phyloP scores from a whole-genome alignment of 2,113 vertebrate genomes.

The Charina bottae region DNA sequence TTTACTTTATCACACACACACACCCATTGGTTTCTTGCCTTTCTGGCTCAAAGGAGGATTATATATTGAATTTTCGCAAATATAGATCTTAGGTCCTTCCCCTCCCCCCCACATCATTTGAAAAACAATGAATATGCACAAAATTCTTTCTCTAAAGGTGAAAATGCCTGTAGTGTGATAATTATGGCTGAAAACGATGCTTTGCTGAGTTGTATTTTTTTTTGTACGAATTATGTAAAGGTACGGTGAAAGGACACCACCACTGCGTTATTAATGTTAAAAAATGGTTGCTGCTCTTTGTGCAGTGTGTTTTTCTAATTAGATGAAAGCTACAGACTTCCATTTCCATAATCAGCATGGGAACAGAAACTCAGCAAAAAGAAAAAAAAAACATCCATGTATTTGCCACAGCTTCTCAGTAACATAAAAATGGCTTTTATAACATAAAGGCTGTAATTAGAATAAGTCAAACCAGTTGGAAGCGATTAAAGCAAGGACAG shows the following conservation, averaged over 20 bases:
- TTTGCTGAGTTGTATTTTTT: slow-evolving; percentile 50
- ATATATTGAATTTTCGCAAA: neutral
- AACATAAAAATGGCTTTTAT: slow-evolving; percentile 83
- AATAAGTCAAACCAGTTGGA: slow-evolving; percentile 87
- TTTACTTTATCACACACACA: neutral
- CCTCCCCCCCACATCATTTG: slow-evolving; percentile 5
- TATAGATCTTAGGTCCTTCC: neutral
- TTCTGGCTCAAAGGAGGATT: neutral
- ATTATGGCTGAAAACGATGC: slow-evolving; percentile 38
- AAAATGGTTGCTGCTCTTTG: slow-evolving; percentile 71
- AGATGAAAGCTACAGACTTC: slow-evolving; percentile 74
- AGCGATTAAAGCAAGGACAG: slow-evolving; percentile 79
- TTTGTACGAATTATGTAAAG: slow-evolving; percentile 61
- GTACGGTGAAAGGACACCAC: slow-evolving; percentile 70
- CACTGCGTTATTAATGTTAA: slow-evolving; percentile 74
- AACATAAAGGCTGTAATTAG: slow-evolving; percentile 84
- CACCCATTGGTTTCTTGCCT: neutral
- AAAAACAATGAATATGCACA: slow-evolving; percentile 57
- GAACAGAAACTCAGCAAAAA: slow-evolving; percentile 77
- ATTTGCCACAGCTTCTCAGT: slow-evolving; percentile 76
- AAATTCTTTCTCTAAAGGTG: neutral
- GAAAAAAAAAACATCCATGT: slow-evolving; percentile 59
- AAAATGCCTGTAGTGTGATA: slow-evolving; percentile 28
- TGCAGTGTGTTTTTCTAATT: slow-evolving; percentile 83
- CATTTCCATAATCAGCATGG: slow-evolving; percentile 78